A percentile compares a stretch with the other conserved stretches of the same genome.
phyloP scores from a whole-genome alignment of 2,888 invertebrate genomes.

The Pilophorus perplexus region DNA sequence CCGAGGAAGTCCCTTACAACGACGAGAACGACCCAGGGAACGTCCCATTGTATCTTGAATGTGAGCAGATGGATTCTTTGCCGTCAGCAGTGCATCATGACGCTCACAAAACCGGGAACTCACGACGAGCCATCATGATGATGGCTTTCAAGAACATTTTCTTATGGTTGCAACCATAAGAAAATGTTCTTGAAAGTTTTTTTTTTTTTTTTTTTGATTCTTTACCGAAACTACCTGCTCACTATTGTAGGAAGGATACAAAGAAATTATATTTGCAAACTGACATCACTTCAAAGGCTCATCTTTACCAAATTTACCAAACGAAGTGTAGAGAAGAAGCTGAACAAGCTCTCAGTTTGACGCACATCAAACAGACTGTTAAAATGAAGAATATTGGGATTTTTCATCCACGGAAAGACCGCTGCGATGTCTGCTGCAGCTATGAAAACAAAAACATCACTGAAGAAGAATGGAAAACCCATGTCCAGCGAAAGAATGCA shows the following conservation, averaged over 20 bases:
- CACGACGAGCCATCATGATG: no score
- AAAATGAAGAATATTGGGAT: neutral
- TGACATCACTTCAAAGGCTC: neutral
- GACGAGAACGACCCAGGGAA: no score
- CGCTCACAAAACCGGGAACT: no score
- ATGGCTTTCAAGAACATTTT: no score
- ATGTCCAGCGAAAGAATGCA: neutral
- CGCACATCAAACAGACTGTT: neutral
- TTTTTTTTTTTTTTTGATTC: no score
- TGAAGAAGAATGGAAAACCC: neutral
- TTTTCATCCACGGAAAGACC: slow-evolving; percentile 34
- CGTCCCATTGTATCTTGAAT: no score
- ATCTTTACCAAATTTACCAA: neutral
- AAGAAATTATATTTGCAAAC: slow-evolving; percentile 17
- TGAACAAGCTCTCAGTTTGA: neutral
- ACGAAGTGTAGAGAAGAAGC: neutral
- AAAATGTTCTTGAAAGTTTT: no score
- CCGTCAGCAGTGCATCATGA: no score
- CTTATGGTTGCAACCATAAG: no score
- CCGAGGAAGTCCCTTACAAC: no score
- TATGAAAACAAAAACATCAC: slow-evolving; percentile 20
- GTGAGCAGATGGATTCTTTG: no score
- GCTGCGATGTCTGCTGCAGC: slow-evolving; percentile 34
- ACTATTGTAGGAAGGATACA: slow-evolving; percentile 7
- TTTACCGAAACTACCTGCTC: slow-evolving; percentile 5